These are phyloP conservation scores for Charanyca ferruginea DNA, from an alignment of 2,888 invertebrate species.

Conservation along the genomic window DNA sequence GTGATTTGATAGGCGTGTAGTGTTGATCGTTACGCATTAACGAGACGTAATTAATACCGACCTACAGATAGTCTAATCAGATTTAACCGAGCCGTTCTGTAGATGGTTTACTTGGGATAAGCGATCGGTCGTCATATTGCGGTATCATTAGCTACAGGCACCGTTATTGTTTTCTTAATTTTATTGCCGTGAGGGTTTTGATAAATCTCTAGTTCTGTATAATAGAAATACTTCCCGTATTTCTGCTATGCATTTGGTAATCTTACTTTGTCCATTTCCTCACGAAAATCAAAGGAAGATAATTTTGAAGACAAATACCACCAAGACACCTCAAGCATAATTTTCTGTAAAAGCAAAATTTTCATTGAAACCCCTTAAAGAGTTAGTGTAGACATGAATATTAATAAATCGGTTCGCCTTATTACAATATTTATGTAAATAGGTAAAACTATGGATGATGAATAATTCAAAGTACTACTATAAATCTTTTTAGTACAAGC, in stretches of 20 bases:
- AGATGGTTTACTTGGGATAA: slow-evolving; percentile 32
- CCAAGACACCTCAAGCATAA: not conserved
- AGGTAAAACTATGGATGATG: slow-evolving; percentile 53
- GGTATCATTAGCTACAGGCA: slow-evolving; percentile 21
- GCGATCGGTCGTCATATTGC: slow-evolving; percentile 32
- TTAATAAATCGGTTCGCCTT: slow-evolving; percentile 52
- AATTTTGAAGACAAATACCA: slow-evolving; percentile 4
- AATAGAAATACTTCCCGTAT: no score
- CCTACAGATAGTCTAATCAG: slow-evolving; percentile 48
- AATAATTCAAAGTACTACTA: slow-evolving; percentile 54
- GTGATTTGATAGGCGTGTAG: slow-evolving; percentile 72
- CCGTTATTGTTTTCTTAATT: slow-evolving; percentile 18
- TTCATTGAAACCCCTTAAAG: slow-evolving; percentile 9
- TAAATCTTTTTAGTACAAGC: slow-evolving; percentile 60
- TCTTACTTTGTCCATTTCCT: slow-evolving; percentile 6
- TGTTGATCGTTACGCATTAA: slow-evolving; percentile 73
- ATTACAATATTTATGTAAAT: slow-evolving; percentile 57
- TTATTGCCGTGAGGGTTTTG: slow-evolving; percentile 2
- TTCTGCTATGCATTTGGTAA: not conserved
- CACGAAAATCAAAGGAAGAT: not conserved
- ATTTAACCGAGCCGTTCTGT: slow-evolving; percentile 37
- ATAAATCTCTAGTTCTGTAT: not conserved
- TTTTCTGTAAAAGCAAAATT: slow-evolving; percentile 6
- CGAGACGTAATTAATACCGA: slow-evolving; percentile 63
- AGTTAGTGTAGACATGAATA: slow-evolving; percentile 36